Conservation (phyloP, 2,888 invertebrate species). For the Heliothis peltigera region DNA sequence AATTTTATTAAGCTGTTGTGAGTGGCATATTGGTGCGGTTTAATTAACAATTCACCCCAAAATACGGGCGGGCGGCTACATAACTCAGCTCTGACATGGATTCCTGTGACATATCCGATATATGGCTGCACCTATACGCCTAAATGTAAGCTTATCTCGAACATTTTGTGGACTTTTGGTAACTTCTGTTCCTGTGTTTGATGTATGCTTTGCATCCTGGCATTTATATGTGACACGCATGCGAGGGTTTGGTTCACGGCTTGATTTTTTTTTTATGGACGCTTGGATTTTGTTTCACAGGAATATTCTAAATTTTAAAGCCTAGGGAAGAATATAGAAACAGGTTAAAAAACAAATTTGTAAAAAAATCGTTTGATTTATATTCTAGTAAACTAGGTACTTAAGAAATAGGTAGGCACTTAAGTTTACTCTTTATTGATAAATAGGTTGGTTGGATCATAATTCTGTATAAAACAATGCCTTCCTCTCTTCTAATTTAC, state of each 20-base stretch:
- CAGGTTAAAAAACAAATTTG: too few relatives aligned
- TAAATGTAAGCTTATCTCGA: slow-evolving; percentile 53
- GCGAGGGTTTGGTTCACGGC: slow-evolving; percentile 9
- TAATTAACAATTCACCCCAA: slow-evolving; percentile 79
- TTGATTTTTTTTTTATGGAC: not conserved
- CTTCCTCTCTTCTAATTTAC: too few relatives aligned
- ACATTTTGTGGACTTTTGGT: slow-evolving; percentile 39
- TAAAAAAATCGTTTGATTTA: too few relatives aligned
- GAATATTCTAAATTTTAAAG: too few relatives aligned
- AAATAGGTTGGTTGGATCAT: too few relatives aligned
- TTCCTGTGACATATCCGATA: slow-evolving; percentile 63
- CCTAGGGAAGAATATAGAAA: too few relatives aligned
- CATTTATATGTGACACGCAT: not conserved
- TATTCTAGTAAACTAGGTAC: not conserved
- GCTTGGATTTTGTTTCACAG: not conserved
- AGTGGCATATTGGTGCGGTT: slow-evolving; percentile 77
- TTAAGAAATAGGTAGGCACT: not conserved
- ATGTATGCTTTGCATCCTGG: slow-evolving; percentile 10
- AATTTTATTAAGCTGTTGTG: slow-evolving; percentile 76
- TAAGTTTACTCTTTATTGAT: too few relatives aligned
- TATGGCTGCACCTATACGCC: slow-evolving; percentile 59
- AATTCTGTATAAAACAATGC: too few relatives aligned
- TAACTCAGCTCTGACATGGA: slow-evolving; percentile 73
- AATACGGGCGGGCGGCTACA: slow-evolving; percentile 64
- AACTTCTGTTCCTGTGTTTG: slow-evolving; percentile 32